Evolutionary conservation across 2,113 vertebrate genomes (phyloP), one percentile per base, ranked within the genome.

Genomic region (Psophia crepitans): DNA sequence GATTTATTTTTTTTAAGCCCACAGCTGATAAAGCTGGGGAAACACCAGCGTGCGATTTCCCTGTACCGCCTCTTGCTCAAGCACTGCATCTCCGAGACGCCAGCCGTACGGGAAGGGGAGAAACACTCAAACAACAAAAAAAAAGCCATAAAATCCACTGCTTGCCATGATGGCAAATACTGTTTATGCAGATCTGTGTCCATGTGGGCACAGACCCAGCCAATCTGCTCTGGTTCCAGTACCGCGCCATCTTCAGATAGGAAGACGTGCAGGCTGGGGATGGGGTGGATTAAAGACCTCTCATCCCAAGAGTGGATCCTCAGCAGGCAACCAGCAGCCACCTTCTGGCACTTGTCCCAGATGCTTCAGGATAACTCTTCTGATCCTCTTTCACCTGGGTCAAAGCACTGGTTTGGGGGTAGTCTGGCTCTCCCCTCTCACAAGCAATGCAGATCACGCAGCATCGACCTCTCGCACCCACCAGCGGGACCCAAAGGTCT

Each of bases 21-120:
- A 14, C 86, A 93, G 94, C 94, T 95, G 96, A 95, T 95, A 82
- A 90, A 93, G 74, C 87, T 92, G 92, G 92, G 96, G 92, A 92
- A 95, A 44, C 2, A 23, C 53, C 89, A 95, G 73, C 0, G 43
- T 32, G 80, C 1, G 48, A 87, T 92, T 82, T 78, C 88, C 73
- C 64, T 17, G 33, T 1, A 2, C 79, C 12, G 74, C 93, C 78
- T 66, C 74, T 48, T 33, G 53, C 75, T 74, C 2, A 1, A 91
- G 32, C 4, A 2, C 73, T 46, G 49, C 51, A 17, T 9, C 56
- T 51, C 14, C 0, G 58, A 87, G 84, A 60, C 26, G 2, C 58
- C n/a, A 15, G 63, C 11, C 5, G 0, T 3, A 2, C 7, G 12
- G 66, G 48, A 49, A 2, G 27, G 53, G 58, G 13, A n/a, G 3